phyloP scores from a whole-genome alignment of 2,797 vertebrate genomes.

The Botia almorhae region DNA sequence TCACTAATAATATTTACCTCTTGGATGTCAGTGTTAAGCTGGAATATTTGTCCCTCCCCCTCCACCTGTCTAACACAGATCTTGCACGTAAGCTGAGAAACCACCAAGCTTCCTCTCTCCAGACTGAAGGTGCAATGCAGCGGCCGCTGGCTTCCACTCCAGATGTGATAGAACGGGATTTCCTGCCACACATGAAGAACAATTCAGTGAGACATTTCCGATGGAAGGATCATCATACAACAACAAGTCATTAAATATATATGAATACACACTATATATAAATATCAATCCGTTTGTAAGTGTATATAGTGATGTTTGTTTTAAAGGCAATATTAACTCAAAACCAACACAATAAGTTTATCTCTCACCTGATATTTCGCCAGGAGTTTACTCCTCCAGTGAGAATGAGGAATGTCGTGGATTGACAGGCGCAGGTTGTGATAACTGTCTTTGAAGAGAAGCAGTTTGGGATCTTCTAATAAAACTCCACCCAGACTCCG shows the following conservation, averaged over 20 bases:
- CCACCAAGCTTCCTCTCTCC: constrained; percentile 92
- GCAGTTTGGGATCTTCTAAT: constrained; percentile 91
- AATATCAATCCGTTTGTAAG: too few species aligned
- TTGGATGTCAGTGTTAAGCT: constrained; percentile 89
- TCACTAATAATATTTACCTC: constrained; percentile 81
- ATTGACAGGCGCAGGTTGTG: constrained; percentile 97
- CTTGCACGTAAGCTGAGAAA: constrained; percentile 94
- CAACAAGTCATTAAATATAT: too few species aligned
- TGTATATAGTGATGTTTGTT: neutral
- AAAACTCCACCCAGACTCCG: constrained; percentile 91
- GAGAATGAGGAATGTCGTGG: constrained; percentile 92
- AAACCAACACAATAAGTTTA: too few species aligned
- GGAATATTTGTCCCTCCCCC: constrained; percentile 98
- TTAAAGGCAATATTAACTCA: neutral
- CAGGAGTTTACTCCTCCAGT: constrained; percentile 98
- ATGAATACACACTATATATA: too few species aligned
- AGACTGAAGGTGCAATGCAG: constrained; percentile 96
- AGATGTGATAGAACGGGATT: constrained; percentile 98
- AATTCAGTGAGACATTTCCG: neutral
- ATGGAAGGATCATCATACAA: neutral
- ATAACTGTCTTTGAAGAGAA: constrained; percentile 97
- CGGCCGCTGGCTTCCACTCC: constrained; percentile 93
- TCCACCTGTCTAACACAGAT: constrained; percentile 98
- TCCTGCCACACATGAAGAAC: constrained; percentile 77
- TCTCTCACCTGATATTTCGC: constrained; percentile 94